phyloP scores from a whole-genome alignment of 2,888 invertebrate species.

The Eupithecia centaureata region DNA sequence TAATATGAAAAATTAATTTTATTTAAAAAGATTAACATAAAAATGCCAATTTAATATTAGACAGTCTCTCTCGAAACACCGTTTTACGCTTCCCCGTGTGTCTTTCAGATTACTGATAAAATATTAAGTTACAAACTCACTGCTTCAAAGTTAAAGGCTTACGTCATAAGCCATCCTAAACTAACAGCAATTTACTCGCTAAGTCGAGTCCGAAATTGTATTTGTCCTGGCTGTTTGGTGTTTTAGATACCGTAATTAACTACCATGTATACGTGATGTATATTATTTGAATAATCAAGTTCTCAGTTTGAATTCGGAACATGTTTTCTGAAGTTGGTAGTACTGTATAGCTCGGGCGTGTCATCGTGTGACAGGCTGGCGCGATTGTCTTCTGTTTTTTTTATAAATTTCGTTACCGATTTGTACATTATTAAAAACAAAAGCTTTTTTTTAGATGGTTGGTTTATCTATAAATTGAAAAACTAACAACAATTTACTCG shows the following conservation, averaged over 20 bases:
- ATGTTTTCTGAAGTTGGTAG: too few species aligned
- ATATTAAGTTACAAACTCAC: constrained; percentile 41
- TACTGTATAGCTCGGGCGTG: too few species aligned
- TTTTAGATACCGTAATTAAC: neutral
- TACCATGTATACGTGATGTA: neutral
- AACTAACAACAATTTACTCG: too few species aligned
- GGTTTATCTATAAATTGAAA: too few species aligned
- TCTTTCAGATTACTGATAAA: constrained; percentile 26
- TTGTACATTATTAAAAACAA: too few species aligned
- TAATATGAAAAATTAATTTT: too few species aligned
- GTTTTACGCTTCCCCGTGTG: neutral
- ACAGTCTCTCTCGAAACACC: neutral
- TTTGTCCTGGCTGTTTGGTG: constrained; percentile 10
- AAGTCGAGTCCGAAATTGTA: constrained; percentile 26
- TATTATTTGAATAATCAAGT: constrained; percentile 8
- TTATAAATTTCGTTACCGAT: too few species aligned
- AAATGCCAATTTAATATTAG: neutral
- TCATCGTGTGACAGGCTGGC: too few species aligned
- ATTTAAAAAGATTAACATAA: too few species aligned
- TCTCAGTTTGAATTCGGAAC: too few species aligned
- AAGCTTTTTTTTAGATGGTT: too few species aligned
- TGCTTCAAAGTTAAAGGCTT: constrained; percentile 50
- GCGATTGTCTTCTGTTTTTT: too few species aligned
- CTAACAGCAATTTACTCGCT: constrained; percentile 44
- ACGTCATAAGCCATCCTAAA: constrained; percentile 50